Evolutionary conservation across 2,888 invertebrate species (phyloP).

Genomic region (Agriopis leucophaearia): DNA sequence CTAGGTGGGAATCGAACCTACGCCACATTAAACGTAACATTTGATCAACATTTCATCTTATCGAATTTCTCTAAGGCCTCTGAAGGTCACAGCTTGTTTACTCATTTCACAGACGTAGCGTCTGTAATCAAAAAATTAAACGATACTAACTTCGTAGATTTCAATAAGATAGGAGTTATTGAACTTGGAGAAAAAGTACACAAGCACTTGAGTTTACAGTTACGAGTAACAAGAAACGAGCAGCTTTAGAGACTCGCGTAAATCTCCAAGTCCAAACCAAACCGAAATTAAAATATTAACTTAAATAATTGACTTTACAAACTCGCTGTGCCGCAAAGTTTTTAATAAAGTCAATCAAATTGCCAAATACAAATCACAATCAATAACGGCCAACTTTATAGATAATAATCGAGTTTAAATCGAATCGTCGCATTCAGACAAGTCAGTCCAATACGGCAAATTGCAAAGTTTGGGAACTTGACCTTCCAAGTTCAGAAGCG

Average conservation of each 20-base stretch:
- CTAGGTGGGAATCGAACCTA: too few relatives aligned
- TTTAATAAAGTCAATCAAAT: conserved; percentile 28
- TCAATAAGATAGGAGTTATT: conserved; percentile 45
- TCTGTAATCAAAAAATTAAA: conserved; percentile 41
- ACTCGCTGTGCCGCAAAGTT: conserved; percentile 14
- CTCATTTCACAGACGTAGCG: conserved; percentile 24
- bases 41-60: conserved; percentile 9
- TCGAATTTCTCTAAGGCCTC: conserved; percentile 17
- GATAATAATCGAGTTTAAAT: conserved; percentile 53
- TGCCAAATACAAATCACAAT: conserved; percentile 33
- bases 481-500: conserved; percentile 79
- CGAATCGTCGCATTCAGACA: conserved; percentile 58
- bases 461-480: conserved; percentile 73
- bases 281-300: conserved; percentile 22
- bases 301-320: conserved; percentile 1
- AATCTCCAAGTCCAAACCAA: conserved; percentile 18
- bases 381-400: conserved; percentile 28
- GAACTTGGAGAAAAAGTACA: conserved; percentile 42
- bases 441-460: conserved; percentile 67
- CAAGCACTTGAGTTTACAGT: conserved; percentile 19
- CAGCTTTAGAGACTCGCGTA: conserved; percentile 27
- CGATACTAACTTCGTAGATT: conserved; percentile 33
- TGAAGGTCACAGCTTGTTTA: conserved; percentile 35
- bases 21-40: background rate
- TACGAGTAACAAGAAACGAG: conserved; percentile 11